Conservation (phyloP, 2,888 invertebrate genomes). For the Pyralis farinalis region DNA sequence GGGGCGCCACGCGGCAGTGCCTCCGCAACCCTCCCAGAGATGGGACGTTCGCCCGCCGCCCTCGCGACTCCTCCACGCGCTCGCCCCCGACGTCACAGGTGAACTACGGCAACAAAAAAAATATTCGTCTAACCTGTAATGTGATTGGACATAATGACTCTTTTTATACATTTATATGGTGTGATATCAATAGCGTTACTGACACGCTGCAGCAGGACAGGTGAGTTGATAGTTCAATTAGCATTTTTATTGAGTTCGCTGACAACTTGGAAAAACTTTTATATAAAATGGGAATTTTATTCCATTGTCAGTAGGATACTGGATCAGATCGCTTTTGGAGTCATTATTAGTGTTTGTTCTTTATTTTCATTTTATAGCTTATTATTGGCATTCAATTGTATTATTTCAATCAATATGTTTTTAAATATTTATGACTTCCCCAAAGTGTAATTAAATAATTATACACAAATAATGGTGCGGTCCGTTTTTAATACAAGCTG, state of each 20-base stretch:
- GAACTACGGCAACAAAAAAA: constrained; percentile 42
- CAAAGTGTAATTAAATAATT: too few species aligned
- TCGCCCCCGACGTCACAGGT: constrained; percentile 54
- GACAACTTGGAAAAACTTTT: constrained; percentile 54
- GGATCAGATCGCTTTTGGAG: constrained; percentile 4
- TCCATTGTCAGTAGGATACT: constrained; percentile 22
- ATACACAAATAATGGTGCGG: too few species aligned
- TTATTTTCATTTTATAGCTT: too few species aligned
- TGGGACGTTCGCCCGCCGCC: constrained; percentile 62
- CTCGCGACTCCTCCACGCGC: constrained; percentile 35
- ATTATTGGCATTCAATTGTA: too few species aligned
- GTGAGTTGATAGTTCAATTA: constrained; percentile 66
- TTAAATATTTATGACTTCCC: too few species aligned
- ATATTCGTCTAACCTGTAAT: constrained; percentile 32
- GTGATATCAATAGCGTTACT: constrained; percentile 68
- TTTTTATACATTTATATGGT: constrained; percentile 77
- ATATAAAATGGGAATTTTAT: constrained; percentile 30
- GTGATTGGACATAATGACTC: constrained; percentile 67
- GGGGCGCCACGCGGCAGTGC: constrained; percentile 67
- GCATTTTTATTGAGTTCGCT: constrained; percentile 62
- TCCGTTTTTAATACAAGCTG: too few species aligned
- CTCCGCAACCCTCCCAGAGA: constrained; percentile 55
- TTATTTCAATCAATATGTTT: too few species aligned
- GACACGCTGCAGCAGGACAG: constrained; percentile 67
- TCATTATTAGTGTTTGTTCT: not conserved